Conservation (phyloP, 1,140 invertebrate genomes). For the Pogonomyrmex barbatus region DNA sequence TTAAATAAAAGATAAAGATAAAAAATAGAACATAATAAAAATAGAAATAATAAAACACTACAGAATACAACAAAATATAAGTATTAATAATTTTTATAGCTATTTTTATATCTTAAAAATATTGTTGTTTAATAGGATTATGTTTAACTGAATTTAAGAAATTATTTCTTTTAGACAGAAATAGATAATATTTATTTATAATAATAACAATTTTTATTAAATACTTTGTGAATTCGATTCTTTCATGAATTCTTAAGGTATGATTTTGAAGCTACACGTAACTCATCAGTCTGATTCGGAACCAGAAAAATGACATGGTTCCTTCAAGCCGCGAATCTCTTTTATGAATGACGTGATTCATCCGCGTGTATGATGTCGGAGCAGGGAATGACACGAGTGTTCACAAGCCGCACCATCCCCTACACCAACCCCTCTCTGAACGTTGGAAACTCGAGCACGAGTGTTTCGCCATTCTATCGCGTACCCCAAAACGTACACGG, state of each 20-base stretch:
- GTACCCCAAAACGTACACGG: conserved; percentile 46
- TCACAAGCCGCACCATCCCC: conserved; percentile 82
- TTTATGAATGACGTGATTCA: conserved; percentile 70
- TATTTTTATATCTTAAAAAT: too few species aligned
- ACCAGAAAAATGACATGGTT: conserved; percentile 48
- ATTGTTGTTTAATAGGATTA: too few species aligned
- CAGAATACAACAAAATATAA: too few species aligned
- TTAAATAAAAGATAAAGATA: too few species aligned
- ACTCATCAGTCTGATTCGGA: neutral
- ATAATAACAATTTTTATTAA: neutral
- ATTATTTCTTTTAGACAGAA: neutral
- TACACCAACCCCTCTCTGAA: conserved; percentile 66
- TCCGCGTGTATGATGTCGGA: conserved; percentile 75
- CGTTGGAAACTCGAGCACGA: conserved; percentile 70
- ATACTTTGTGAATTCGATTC: neutral
- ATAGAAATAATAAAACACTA: too few species aligned
- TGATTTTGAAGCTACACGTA: neutral
- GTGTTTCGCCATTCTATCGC: conserved; percentile 55
- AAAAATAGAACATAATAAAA: too few species aligned
- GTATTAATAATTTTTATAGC: too few species aligned
- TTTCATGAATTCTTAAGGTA: conserved; percentile 4
- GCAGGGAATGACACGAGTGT: conserved; percentile 83
- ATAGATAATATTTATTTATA: neutral
- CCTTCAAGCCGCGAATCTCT: conserved; percentile 40
- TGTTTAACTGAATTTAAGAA: too few species aligned